These are phyloP conservation scores for Alauda arvensis DNA, from an alignment of 2,797 vertebrate species.

Conservation along the genomic window DNA sequence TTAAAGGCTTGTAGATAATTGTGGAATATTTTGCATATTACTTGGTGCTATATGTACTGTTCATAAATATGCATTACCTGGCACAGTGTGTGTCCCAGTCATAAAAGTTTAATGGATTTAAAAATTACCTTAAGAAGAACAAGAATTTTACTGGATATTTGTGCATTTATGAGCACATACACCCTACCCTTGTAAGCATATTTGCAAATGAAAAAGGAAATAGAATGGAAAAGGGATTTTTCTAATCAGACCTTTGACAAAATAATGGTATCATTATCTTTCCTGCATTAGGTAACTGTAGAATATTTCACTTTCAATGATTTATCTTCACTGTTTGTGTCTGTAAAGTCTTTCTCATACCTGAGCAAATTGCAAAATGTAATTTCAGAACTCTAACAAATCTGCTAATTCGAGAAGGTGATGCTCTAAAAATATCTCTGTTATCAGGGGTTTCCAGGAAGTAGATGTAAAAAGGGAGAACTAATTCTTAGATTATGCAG, in stretches of 20 bases:
- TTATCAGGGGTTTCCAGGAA: constrained; percentile 49
- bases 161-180: constrained; percentile 4
- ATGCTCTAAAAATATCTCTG: constrained; percentile 32
- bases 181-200: not conserved
- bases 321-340: not conserved
- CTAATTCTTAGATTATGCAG: constrained; percentile 34
- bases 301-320: constrained; percentile 7
- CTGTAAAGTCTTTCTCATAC: not conserved
- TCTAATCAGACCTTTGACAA: constrained; percentile 28
- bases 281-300: not conserved
- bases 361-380: not conserved
- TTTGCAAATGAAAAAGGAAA: constrained; percentile 19
- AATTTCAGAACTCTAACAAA: constrained; percentile 24
- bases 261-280: constrained; percentile 10
- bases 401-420: not conserved
- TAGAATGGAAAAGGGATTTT: not conserved
- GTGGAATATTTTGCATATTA: constrained; percentile 14
- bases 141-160: not conserved
- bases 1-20: constrained; percentile 6
- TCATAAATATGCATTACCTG: constrained; percentile 37
- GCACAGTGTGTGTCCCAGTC: not conserved
- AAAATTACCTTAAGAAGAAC: constrained; percentile 4
- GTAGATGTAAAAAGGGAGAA: constrained; percentile 36
- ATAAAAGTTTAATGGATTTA: constrained; percentile 31
- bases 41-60: not conserved